phyloP scores from a whole-genome alignment of 1,140 invertebrate genomes.

The Brachionus manjavacas region DNA sequence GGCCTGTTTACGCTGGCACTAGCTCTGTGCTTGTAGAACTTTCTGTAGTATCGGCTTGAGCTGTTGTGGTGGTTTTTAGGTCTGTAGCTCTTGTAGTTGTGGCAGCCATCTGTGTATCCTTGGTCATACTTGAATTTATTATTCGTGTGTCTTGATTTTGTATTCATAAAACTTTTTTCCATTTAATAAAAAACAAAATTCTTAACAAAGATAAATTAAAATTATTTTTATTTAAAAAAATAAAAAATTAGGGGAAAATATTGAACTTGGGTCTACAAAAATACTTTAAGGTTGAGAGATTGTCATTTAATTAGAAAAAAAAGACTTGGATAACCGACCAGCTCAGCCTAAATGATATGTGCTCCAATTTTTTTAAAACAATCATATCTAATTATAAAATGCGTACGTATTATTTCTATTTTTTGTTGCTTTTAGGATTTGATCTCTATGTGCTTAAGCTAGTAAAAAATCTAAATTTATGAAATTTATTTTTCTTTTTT shows the following conservation, averaged over 20 bases:
- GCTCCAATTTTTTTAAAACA: not conserved
- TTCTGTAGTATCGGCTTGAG: not conserved
- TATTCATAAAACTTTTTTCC: constrained; percentile 29
- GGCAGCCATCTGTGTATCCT: not conserved
- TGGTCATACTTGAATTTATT: not conserved
- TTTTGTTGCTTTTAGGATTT: not conserved
- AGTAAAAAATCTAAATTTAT: constrained; percentile 27
- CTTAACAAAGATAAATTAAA: not conserved
- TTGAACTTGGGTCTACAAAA: not conserved
- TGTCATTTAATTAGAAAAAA: not conserved
- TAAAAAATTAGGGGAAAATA: not conserved
- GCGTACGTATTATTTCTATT: not conserved
- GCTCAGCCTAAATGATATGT: not conserved
- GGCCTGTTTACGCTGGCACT: not conserved
- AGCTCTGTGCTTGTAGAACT: not conserved
- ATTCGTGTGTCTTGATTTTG: constrained; percentile 17
- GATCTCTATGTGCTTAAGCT: constrained; percentile 14
- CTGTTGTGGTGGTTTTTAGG: not conserved
- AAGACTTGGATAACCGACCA: not conserved
- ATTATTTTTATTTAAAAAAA: not conserved
- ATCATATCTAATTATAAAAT: not conserved
- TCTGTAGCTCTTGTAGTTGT: not conserved
- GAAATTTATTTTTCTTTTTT: constrained; percentile 19
- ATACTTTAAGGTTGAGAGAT: not conserved
- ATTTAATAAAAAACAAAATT: constrained; percentile 36